Conservation (phyloP, 1,140 invertebrate genomes). For the Cherax quadricarinatus region DNA sequence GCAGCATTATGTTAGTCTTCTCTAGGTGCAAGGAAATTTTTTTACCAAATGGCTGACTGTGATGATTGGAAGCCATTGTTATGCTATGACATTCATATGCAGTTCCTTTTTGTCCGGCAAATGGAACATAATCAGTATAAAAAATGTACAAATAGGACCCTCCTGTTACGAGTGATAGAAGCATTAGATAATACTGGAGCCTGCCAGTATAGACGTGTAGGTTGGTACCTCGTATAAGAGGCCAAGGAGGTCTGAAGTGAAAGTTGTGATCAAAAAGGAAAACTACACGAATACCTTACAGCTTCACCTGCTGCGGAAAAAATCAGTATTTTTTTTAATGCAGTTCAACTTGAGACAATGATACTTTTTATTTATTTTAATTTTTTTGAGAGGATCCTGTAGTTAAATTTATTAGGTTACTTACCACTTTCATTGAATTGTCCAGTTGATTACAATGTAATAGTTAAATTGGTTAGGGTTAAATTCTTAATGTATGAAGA, state of each 20-base stretch:
- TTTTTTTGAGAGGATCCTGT: not conserved
- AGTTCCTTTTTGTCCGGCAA: constrained; percentile 47
- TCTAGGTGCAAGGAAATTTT: constrained; percentile 47
- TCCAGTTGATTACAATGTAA: not conserved
- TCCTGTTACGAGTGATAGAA: constrained; percentile 26
- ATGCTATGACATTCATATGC: constrained; percentile 28
- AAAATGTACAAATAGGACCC: constrained; percentile 65
- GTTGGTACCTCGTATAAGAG: not conserved
- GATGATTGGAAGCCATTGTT: constrained; percentile 18
- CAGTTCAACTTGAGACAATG: not conserved
- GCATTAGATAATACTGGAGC: constrained; percentile 19
- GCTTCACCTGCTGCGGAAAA: no score
- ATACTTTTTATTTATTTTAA: not conserved
- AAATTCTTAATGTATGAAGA: not conserved
- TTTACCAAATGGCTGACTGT: not conserved
- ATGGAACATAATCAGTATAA: constrained; percentile 36
- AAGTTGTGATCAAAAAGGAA: not conserved
- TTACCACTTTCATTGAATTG: not conserved
- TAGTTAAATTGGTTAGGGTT: not conserved
- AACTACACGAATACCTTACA: not conserved
- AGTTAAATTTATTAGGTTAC: not conserved
- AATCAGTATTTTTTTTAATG: not conserved
- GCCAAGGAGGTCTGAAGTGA: not conserved
- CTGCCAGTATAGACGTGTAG: constrained; percentile 27
- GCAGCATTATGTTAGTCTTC: constrained; percentile 52